These are phyloP conservation scores for Trogon melanurus DNA, from an alignment of 2,113 vertebrate genomes.

Conservation along the genomic window DNA sequence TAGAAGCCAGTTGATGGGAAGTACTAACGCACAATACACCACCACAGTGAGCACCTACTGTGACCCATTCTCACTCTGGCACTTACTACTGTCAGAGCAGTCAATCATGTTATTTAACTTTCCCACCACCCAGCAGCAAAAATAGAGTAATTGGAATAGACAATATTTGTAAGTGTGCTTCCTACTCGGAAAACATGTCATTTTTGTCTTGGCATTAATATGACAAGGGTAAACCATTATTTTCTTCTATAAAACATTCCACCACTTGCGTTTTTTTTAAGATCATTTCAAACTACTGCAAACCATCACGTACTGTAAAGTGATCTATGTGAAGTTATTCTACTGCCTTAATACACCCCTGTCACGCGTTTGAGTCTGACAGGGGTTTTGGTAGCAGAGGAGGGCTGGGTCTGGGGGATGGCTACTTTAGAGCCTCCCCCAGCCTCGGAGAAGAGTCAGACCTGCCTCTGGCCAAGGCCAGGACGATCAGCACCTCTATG, in stretches of 20 bases:
- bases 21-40: background rate
- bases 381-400: too few species aligned
- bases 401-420: too few species aligned
- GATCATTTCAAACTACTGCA: background rate
- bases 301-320: background rate
- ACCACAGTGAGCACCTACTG: background rate
- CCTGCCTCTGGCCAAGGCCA: too few species aligned
- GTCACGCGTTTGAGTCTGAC: too few species aligned
- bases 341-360: background rate
- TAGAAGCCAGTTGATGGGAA: background rate
- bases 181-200: background rate
- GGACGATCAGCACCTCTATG: too few species aligned
- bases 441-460: too few species aligned
- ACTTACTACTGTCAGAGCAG: background rate
- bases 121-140: background rate
- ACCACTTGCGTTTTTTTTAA: background rate
- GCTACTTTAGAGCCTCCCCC: too few species aligned
- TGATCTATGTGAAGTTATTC: background rate
- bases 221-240: background rate
- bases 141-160: background rate
- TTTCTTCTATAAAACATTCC: background rate
- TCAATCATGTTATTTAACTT: background rate
- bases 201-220: background rate
- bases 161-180: background rate
- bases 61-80: background rate